Percentiles rank a stretch among this genome's conserved stretches.
phyloP scores from a whole-genome alignment of 2,113 vertebrate species.

The Leptobrachium ailaonicum region DNA sequence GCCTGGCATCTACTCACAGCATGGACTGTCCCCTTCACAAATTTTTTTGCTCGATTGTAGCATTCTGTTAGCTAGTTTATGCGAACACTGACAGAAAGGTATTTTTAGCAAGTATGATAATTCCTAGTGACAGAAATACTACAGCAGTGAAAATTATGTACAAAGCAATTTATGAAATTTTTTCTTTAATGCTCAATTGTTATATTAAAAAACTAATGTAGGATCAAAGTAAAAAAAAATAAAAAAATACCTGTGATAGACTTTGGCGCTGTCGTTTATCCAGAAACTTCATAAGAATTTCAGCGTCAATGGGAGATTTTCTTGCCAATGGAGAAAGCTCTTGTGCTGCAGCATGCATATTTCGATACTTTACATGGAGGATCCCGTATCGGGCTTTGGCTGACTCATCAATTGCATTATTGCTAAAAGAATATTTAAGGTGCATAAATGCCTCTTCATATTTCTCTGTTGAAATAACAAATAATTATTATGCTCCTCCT shows the following conservation, averaged over 20 bases:
- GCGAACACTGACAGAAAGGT: no score
- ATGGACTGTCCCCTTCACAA: no score
- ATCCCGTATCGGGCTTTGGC: slow-evolving; percentile 77
- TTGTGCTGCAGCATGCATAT: slow-evolving; percentile 59
- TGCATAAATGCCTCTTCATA: slow-evolving; percentile 67
- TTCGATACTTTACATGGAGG: slow-evolving; percentile 75
- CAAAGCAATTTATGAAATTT: no score
- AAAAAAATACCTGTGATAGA: slow-evolving; percentile 74
- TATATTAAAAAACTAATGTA: no score
- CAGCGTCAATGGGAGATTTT: slow-evolving; percentile 67
- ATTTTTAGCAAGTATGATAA: no score
- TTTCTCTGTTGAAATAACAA: slow-evolving; percentile 55
- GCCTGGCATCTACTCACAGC: no score
- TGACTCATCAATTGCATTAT: slow-evolving; percentile 62
- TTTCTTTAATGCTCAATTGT: no score
- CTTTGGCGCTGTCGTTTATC: slow-evolving; percentile 66
- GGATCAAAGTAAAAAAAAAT: background rate
- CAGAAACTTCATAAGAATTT: slow-evolving; percentile 75
- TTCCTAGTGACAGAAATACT: no score
- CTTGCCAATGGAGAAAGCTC: slow-evolving; percentile 75
- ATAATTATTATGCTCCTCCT: no score
- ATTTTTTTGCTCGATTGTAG: no score
- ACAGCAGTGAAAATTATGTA: no score
- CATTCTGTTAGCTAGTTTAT: no score
- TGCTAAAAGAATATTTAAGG: slow-evolving; percentile 72